These are phyloP conservation scores for Erebia palarica DNA, from an alignment of 2,888 invertebrate genomes.

Conservation along the genomic window DNA sequence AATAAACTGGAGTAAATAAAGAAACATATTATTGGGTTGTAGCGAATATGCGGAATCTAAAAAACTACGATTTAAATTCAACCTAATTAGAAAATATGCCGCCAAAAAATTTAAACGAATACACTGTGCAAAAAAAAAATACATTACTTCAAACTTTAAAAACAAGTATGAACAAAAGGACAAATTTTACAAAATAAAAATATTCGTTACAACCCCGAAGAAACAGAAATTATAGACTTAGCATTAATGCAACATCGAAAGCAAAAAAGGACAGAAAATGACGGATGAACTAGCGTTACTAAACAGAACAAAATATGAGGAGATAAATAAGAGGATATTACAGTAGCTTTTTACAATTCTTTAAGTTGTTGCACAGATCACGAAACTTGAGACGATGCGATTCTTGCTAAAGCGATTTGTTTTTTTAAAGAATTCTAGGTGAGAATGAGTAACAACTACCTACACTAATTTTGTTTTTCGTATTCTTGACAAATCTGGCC, in stretches of 20 bases:
- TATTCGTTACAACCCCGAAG: constrained; percentile 24
- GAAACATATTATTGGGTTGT: constrained; percentile 10
- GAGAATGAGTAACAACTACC: no score
- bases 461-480: no score
- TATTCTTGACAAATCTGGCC: no score
- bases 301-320: constrained; percentile 8
- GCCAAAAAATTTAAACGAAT: no score
- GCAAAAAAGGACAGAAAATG: constrained; percentile 39
- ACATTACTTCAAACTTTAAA: no score
- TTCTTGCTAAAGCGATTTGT: background rate
- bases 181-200: background rate
- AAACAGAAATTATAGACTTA: constrained; percentile 40
- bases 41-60: constrained; percentile 3
- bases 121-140: no score
- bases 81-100: no score
- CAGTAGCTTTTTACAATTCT: constrained; percentile 3
- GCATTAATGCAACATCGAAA: constrained; percentile 43
- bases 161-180: background rate
- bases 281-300: constrained; percentile 6
- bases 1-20: constrained; percentile 44
- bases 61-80: background rate
- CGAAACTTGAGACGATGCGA: constrained; percentile 1
- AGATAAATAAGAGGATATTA: background rate
- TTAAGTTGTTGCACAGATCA: background rate
- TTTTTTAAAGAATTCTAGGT: no score